Evolutionary conservation across 1,140 invertebrate species (phyloP).

Genomic region (Pseudachorutes palmiensis): DNA sequence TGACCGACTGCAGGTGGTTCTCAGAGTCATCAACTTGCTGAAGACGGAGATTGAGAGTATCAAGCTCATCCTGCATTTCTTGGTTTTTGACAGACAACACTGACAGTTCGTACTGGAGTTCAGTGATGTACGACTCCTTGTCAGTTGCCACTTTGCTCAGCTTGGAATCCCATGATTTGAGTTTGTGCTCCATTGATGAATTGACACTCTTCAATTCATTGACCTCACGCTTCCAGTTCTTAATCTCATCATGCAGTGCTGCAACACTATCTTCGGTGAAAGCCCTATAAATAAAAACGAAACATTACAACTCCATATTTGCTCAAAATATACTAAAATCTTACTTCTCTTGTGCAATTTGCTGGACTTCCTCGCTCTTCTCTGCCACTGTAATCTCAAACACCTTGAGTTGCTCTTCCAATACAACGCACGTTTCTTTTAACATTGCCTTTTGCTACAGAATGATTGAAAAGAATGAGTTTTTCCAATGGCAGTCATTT

Average conservation of each 20-base stretch:
- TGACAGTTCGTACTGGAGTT: background rate
- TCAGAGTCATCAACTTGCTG: background rate
- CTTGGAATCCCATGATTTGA: background rate
- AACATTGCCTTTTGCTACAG: background rate
- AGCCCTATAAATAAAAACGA: no score
- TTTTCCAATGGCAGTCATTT: background rate
- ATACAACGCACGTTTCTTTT: background rate
- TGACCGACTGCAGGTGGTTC: background rate
- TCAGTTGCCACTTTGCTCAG: background rate
- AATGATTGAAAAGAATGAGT: background rate
- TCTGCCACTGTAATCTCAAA: background rate
- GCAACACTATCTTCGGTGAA: no score
- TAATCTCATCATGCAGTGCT: background rate
- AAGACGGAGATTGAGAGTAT: background rate
- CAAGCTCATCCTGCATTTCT: background rate
- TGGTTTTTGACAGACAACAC: background rate
- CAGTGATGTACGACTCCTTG: background rate
- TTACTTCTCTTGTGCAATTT: background rate
- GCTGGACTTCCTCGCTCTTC: background rate
- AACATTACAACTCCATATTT: no score
- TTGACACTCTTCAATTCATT: background rate
- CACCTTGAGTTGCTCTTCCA: slow-evolving; percentile 7
- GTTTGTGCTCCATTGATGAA: background rate
- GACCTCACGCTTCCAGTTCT: background rate
- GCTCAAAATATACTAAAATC: no score